phyloP scores from a whole-genome alignment of 2,888 invertebrate species.

The Tenthredo notha region DNA sequence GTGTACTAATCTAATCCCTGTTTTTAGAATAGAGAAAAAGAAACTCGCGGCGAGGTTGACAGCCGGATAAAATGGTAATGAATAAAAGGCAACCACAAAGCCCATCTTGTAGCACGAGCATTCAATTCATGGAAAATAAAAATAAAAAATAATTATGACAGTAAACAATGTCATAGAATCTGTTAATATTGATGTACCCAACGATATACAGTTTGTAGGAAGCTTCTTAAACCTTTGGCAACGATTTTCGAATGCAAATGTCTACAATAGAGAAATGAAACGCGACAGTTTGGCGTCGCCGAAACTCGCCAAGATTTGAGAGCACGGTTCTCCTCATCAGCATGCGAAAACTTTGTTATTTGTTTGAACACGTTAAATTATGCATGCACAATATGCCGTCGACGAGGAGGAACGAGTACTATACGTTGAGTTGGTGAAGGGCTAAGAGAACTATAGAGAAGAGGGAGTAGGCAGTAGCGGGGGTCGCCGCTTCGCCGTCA shows the following conservation, averaged over 20 bases:
- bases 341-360: conserved; percentile 77
- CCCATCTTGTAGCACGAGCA: not conserved
- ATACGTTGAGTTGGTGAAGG: conserved; percentile 23
- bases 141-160: not conserved
- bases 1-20: conserved; percentile 29
- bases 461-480: conserved; percentile 55
- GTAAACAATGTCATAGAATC: not conserved
- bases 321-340: conserved; percentile 65
- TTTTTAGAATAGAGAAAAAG: conserved; percentile 5
- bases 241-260: conserved; percentile 71
- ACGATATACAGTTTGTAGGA: conserved; percentile 15
- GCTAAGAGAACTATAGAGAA: conserved; percentile 7
- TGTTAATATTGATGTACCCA: not conserved
- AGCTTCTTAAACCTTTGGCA: conserved; percentile 36
- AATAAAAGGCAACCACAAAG: not conserved
- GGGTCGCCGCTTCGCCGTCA: conserved; percentile 59
- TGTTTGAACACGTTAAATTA: conserved; percentile 76
- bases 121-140: not conserved
- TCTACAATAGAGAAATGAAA: conserved; percentile 65
- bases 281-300: conserved; percentile 61
- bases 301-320: conserved; percentile 41
- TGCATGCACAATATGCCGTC: conserved; percentile 77
- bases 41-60: conserved; percentile 10
- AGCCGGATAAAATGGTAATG: not conserved
- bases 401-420: conserved; percentile 42